Base-by-base conservation (phyloP, 2,113 vertebrate genomes). In the Leucoraja erinaceus region DNA sequence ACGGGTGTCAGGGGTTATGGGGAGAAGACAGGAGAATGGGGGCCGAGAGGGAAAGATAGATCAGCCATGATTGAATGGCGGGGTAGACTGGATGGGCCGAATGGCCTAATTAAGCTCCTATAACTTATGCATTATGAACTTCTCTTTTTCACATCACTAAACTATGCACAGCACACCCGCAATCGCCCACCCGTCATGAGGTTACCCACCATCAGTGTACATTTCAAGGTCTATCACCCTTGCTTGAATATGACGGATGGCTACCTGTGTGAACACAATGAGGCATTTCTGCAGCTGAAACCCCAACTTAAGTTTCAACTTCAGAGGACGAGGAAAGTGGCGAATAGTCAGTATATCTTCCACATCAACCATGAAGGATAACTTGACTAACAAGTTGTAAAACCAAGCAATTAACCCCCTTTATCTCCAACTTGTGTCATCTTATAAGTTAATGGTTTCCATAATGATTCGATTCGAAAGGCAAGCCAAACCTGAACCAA, bases 381-480 rank as follows among this genome's bases (percentile, higher is more conserved):
- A 86, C n/a, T 31, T 86, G 56, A 63, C 56, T 86, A 59, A 14
- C 83, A 61, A 86, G 83, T n/a, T n/a, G 61, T 86, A 86, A 86
- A 63, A 88, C 28, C n/a, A 33, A 86, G 31, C 28, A 88, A 88
- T 88, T 88, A 47, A 61, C 59, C 81, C 56, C 10, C 12, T 61
- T 61, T 88, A 61, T 33, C n/a, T 66, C 28, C 59, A 63, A 63
- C 63, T 88, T 10, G 25, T n/a, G 83, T 61, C 56, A 63, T 10
- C 28, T 84, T 3, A 22, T 61, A 63, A 16, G 83, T 61, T 61
- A 61, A 88, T 63, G 3, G 28, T 31, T 12, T 88, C 59, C 59
- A 31, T 31, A 14, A 63, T 63, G 33, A 28, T 31, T n/a, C 16
- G 14, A 18, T 88, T 63, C 31, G 31, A 66, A 88, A 66, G 3